phyloP scores from a whole-genome alignment of 2,888 invertebrate genomes.

The Eremobia ochroleuca region DNA sequence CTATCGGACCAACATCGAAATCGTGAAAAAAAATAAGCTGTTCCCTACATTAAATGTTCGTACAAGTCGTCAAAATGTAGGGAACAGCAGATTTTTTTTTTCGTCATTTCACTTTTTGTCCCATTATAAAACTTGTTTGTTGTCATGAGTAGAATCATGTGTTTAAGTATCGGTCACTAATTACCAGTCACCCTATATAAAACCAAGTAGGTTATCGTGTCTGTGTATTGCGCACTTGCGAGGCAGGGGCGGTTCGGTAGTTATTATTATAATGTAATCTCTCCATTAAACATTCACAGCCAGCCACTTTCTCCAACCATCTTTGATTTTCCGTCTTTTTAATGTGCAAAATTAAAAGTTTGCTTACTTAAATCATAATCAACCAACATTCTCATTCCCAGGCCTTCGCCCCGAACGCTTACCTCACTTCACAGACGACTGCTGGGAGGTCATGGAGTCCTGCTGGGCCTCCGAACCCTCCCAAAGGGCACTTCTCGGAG shows the following conservation, averaged over 20 bases:
- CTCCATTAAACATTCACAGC: not conserved
- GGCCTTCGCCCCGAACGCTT: constrained; percentile 96
- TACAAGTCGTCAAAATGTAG: no score
- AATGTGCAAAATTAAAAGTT: not conserved
- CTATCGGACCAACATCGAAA: no score
- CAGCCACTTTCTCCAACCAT: not conserved
- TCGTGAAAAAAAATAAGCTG: no score
- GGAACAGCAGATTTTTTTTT: no score
- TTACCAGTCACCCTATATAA: no score
- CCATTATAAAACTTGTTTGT: no score
- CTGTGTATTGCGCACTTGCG: not conserved
- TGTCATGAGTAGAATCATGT: no score
- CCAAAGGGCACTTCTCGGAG: constrained; percentile 94
- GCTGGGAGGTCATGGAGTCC: constrained; percentile 96
- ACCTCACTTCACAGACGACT: constrained; percentile 93
- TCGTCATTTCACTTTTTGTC: no score
- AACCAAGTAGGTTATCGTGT: not conserved
- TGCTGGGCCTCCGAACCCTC: constrained; percentile 96
- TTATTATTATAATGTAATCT: not conserved
- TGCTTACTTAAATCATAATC: not conserved
- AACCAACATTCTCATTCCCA: constrained; percentile 73
- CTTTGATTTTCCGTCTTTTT: not conserved
- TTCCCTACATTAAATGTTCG: no score
- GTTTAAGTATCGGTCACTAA: no score
- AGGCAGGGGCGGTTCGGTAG: not conserved